Evolutionary conservation across 2,113 vertebrate genomes (phyloP).

Genomic region (Phodopus roborovskii): DNA sequence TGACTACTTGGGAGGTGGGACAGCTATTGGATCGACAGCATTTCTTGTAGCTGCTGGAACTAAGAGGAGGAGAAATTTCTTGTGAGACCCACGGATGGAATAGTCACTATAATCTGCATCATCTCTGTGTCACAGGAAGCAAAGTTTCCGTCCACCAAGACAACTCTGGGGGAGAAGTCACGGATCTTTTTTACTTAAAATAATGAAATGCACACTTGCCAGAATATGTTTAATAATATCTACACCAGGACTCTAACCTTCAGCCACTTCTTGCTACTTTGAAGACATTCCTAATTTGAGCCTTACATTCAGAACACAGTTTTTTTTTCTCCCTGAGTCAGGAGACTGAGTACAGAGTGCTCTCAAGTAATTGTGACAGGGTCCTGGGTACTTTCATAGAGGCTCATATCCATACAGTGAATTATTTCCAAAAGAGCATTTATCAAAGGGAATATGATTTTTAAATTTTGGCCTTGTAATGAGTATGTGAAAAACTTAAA

Average conservation of each 20-base stretch:
- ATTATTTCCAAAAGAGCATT: slow-evolving; percentile 38
- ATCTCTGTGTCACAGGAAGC: slow-evolving; percentile 62
- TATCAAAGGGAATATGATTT: not conserved
- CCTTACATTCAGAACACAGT: slow-evolving; percentile 53
- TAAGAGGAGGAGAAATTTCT: slow-evolving; percentile 34
- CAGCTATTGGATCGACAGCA: not conserved
- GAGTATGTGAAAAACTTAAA: slow-evolving; percentile 15
- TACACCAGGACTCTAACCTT: slow-evolving; percentile 77
- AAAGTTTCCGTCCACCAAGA: slow-evolving; percentile 69
- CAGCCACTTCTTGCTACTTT: slow-evolving; percentile 76
- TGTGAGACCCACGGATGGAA: slow-evolving; percentile 20
- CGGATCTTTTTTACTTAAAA: slow-evolving; percentile 79
- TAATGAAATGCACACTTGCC: slow-evolving; percentile 82
- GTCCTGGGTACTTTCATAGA: not conserved
- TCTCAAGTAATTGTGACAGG: not conserved
- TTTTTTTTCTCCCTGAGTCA: slow-evolving; percentile 70
- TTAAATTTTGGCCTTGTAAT: not conserved
- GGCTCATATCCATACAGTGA: slow-evolving; percentile 13
- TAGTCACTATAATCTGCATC: slow-evolving; percentile 61
- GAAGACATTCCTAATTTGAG: slow-evolving; percentile 69
- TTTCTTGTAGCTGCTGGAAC: slow-evolving; percentile 57
- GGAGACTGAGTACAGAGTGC: slow-evolving; percentile 62
- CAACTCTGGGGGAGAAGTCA: not conserved
- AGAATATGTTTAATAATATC: slow-evolving; percentile 84
- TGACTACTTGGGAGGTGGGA: not conserved